Evolutionary conservation across 2,797 vertebrate species (phyloP).

Genomic region (Acanthiza pusilla): DNA sequence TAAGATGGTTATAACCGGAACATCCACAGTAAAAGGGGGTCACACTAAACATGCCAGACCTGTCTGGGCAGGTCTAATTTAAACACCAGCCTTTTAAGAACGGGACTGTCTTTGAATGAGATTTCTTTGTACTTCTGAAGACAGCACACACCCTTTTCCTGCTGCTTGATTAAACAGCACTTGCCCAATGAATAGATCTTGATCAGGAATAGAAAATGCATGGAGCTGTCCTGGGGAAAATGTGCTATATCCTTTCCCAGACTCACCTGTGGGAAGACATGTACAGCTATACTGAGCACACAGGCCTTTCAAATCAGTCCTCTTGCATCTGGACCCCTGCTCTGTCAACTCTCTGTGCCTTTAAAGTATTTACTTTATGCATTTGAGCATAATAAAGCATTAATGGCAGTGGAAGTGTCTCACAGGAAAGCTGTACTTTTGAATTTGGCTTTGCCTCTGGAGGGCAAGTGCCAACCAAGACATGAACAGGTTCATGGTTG

Average conservation of each 20-base stretch:
- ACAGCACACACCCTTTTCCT: conserved; percentile 68
- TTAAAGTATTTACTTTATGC: neutral
- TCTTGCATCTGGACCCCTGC: neutral
- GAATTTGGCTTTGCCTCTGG: neutral
- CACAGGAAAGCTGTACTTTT: neutral
- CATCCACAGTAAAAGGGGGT: conserved; percentile 53
- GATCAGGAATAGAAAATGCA: conserved; percentile 37
- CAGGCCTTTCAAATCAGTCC: neutral
- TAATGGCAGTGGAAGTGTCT: neutral
- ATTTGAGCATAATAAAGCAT: neutral
- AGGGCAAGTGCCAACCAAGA: neutral
- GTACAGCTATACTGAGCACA: neutral
- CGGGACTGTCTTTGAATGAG: conserved; percentile 56
- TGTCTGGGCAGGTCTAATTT: conserved; percentile 67
- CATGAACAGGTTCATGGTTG: fast-evolving
- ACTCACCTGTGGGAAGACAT: conserved; percentile 54
- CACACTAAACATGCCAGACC: conserved; percentile 55
- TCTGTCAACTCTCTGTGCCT: neutral
- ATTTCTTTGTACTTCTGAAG: conserved; percentile 66
- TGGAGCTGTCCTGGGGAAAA: conserved; percentile 51
- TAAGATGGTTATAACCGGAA: conserved; percentile 55
- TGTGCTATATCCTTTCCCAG: conserved; percentile 52
- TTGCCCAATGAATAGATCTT: conserved; percentile 65
- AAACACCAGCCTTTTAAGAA: conserved; percentile 64
- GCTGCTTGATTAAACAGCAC: conserved; percentile 63